Evolutionary conservation across 2,888 invertebrate species (phyloP), one percentile per base, ranked within the genome.

Genomic region (Tupiocoris notatus): DNA sequence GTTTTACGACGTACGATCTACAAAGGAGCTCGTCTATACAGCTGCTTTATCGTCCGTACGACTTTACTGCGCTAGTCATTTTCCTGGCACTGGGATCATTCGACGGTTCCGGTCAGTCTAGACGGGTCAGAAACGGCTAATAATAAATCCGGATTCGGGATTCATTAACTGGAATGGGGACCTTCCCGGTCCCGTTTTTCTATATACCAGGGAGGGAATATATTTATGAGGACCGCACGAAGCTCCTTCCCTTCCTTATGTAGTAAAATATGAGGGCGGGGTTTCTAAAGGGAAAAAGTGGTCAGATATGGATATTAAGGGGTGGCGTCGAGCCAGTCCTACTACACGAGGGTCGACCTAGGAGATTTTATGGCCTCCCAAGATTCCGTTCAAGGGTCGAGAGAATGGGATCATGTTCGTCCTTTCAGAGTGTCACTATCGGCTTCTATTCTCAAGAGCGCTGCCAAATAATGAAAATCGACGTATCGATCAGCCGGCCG

Each of bases 311-410:
- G 63, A 63, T 63, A 63, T 63, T 39, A 25, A 66, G 66, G 67
- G 70, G 70, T 70, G 70, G 70, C 70, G 22, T 23, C 24, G 70
- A 70, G 70, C 70, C 70, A 70, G 70, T 39, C 3, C n/a, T 39
- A 39, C 39, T 39, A 39, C 39, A 39, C 12, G 39, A 39, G 39
- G 39, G 39, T 39, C 39, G 39, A 39, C 39, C 39, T 39, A 39
- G 39, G 39, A 39, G 39, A 39, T 39, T 39, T 39, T 39, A 39
- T 39, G 6, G 39, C 39, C 39, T 39, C 39, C 6, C 39, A 39
- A 39, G 39, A 39, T 39, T 39, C 39, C 6, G 12, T 39, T 12
- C 39, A 39, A 39, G 39, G 39, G 39, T 39, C 3, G 39, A 39
- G 39, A 39, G 39, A 12, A 39, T 7, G n/a, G 39, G 39, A 39